Conservation (phyloP, 92 coral and sea anemone genomes). For the Palythoa grandis region DNA sequence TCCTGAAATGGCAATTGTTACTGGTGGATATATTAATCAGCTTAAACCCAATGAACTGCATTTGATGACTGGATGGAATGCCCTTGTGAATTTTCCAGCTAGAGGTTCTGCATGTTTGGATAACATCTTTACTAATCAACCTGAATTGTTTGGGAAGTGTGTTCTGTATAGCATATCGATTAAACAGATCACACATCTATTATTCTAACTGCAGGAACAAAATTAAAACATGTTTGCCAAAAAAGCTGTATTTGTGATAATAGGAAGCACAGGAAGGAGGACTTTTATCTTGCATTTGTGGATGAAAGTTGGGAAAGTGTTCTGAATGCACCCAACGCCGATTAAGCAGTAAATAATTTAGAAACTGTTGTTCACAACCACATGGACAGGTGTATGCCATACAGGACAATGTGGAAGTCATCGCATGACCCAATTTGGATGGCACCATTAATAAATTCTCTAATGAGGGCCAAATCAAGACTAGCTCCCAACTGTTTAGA, state of each 20-base stretch:
- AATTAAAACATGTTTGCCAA: conserved; percentile 59
- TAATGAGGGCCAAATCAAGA: conserved; percentile 47
- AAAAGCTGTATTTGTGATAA: conserved; percentile 48
- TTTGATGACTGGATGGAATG: conserved; percentile 24
- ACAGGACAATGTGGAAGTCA: conserved; percentile 33
- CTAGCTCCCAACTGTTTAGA: conserved; percentile 1
- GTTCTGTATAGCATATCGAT: conserved; percentile 46
- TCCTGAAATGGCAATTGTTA: conserved; percentile 28
- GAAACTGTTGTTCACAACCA: no score
- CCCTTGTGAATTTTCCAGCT: conserved; percentile 10
- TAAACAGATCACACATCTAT: conserved; percentile 58
- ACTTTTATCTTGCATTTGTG: conserved; percentile 27
- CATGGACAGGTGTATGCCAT: no score
- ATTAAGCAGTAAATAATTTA: no score
- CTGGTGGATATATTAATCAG: conserved; percentile 44
- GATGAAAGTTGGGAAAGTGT: conserved; percentile 47
- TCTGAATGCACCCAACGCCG: no score
- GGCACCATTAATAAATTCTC: conserved; percentile 46
- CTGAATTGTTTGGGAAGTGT: conserved; percentile 49
- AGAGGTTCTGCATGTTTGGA: conserved; percentile 42
- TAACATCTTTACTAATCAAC: conserved; percentile 47
- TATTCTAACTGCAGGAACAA: conserved; percentile 53
- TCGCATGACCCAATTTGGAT: conserved; percentile 55
- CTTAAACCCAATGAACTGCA: not conserved
- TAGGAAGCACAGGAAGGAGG: conserved; percentile 51